Evolutionary conservation across 2,113 vertebrate species (phyloP).

Genomic region (Myxocyprinus asiaticus): DNA sequence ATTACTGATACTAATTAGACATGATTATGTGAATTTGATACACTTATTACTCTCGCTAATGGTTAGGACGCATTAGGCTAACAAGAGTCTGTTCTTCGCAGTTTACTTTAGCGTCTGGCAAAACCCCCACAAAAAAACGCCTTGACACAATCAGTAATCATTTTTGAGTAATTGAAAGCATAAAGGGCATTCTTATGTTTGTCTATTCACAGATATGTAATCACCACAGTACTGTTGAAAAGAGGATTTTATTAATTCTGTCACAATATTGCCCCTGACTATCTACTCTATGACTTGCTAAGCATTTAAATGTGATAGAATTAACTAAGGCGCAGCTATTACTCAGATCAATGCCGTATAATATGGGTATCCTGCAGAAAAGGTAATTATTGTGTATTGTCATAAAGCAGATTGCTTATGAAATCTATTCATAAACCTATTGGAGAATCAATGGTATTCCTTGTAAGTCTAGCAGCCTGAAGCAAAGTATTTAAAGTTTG

Average conservation of each 20-base stretch:
- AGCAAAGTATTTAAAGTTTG: not conserved
- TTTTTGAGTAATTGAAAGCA: conserved; percentile 57
- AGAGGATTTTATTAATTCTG: conserved; percentile 50
- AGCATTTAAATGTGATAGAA: not conserved
- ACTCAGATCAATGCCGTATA: conserved; percentile 32
- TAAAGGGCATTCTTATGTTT: conserved; percentile 51
- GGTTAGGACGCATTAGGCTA: conserved; percentile 84
- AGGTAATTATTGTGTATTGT: conserved; percentile 42
- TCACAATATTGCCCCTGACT: conserved; percentile 55
- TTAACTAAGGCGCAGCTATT: conserved; percentile 40
- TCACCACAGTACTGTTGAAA: conserved; percentile 53
- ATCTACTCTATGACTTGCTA: not conserved
- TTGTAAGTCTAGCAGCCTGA: not conserved
- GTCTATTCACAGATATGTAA: conserved; percentile 47
- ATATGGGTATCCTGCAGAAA: conserved; percentile 21
- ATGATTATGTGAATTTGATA: conserved; percentile 97
- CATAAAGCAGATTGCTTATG: conserved; percentile 23
- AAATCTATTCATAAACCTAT: not conserved
- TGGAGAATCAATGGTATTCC: not conserved
- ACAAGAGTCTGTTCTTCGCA: conserved; percentile 76
- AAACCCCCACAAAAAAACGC: conserved; percentile 35
- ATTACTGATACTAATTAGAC: conserved; percentile 99
- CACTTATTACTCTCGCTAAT: conserved; percentile 90
- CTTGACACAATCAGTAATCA: conserved; percentile 54
- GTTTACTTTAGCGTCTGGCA: conserved; percentile 70